phyloP scores from a whole-genome alignment of 2,888 invertebrate species.

The Liodrosophila aerea region DNA sequence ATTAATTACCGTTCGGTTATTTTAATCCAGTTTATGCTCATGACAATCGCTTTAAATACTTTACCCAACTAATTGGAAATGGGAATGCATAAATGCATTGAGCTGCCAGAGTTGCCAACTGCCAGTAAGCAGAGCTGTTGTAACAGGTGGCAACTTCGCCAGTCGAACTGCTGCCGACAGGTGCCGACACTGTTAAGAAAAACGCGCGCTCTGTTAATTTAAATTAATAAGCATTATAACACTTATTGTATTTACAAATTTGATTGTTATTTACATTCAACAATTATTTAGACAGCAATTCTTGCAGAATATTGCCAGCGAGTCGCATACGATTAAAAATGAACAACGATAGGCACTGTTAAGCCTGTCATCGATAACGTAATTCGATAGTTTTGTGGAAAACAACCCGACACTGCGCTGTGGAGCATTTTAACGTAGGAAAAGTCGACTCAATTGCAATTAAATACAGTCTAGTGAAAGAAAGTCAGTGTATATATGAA shows the following conservation, averaged over 20 bases:
- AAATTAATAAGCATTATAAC: background rate
- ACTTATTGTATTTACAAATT: background rate
- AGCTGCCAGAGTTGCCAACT: too few species aligned
- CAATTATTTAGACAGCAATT: too few species aligned
- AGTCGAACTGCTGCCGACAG: background rate
- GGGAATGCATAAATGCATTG: too few species aligned
- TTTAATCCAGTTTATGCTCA: slow-evolving; percentile 66
- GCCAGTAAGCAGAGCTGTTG: slow-evolving; percentile 4
- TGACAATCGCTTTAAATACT: slow-evolving; percentile 6
- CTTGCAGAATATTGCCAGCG: background rate
- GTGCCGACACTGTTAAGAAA: background rate
- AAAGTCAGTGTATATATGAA: slow-evolving; percentile 49
- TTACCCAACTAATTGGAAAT: too few species aligned
- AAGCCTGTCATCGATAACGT: slow-evolving; percentile 27
- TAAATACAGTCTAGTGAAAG: slow-evolving; percentile 43
- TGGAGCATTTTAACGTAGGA: slow-evolving; percentile 33
- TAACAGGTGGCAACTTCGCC: background rate
- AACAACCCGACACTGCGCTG: slow-evolving; percentile 30
- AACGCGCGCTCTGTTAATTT: background rate
- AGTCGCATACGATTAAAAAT: background rate
- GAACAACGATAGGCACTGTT: slow-evolving; percentile 9
- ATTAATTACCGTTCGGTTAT: slow-evolving; percentile 55
- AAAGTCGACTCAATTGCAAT: slow-evolving; percentile 46
- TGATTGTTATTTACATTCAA: background rate
- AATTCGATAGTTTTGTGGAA: slow-evolving; percentile 15